phyloP scores from a whole-genome alignment of 2,113 vertebrate species.

The Oxygymnocypris stewartii region DNA sequence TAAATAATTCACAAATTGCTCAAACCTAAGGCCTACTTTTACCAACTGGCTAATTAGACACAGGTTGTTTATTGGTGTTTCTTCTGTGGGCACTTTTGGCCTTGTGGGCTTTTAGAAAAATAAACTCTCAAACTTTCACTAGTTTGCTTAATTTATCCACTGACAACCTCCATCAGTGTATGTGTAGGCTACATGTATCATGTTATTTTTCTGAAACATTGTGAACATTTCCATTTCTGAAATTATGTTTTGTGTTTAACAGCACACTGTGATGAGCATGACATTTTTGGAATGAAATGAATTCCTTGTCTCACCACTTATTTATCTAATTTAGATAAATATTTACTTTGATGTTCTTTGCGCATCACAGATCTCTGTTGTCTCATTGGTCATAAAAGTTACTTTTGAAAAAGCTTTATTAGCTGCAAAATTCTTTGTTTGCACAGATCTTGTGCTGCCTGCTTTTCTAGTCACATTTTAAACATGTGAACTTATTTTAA shows the following conservation, averaged over 20 bases:
- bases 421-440: not conserved
- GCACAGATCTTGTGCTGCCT: too few species aligned
- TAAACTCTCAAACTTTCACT: not conserved
- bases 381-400: not conserved
- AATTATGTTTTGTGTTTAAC: not conserved
- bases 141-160: not conserved
- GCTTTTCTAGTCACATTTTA: too few species aligned
- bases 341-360: not conserved
- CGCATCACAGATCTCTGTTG: not conserved
- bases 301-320: too few species aligned
- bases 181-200: not conserved
- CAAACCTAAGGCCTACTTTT: slow-evolving; percentile 1
- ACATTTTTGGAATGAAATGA: not conserved
- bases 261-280: not conserved
- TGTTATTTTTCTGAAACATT: not conserved
- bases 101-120: not conserved
- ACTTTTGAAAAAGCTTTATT: not conserved
- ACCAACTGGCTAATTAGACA: slow-evolving; percentile 10
- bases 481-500: too few species aligned
- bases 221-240: not conserved
- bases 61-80: not conserved
- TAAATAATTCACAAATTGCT: slow-evolving; percentile 21
- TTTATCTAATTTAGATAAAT: too few species aligned
- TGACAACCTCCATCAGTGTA: not conserved
- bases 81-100: not conserved